A percentile compares a stretch with the other conserved stretches of the same genome.
phyloP scores from a whole-genome alignment of 2,113 vertebrate genomes.

The Calcarius ornatus region DNA sequence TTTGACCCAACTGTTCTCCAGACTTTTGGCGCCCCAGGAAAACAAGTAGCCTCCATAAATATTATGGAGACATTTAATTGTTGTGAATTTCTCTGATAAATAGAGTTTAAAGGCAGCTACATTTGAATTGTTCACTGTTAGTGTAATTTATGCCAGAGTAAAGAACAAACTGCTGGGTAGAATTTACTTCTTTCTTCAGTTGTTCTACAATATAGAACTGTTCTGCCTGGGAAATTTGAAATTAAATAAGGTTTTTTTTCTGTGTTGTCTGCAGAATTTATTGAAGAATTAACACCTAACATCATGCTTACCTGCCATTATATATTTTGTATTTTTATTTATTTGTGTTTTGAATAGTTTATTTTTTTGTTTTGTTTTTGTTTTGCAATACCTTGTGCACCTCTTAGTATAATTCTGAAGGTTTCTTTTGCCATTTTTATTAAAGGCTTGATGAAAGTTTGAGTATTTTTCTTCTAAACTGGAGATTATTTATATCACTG shows the following conservation, averaged over 20 bases:
- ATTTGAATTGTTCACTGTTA: not conserved
- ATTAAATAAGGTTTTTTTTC: not conserved
- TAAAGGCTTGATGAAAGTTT: not conserved
- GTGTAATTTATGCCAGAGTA: not conserved
- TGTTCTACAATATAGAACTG: not conserved
- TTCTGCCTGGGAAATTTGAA: not conserved
- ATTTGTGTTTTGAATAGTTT: not conserved
- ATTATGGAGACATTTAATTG: constrained; percentile 14
- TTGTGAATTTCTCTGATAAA: constrained; percentile 43
- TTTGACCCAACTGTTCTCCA: constrained; percentile 25
- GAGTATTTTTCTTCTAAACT: not conserved
- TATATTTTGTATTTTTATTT: not conserved
- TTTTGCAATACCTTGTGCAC: not conserved
- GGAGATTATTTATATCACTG: not conserved
- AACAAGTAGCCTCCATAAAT: constrained; percentile 54
- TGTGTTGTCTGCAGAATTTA: not conserved
- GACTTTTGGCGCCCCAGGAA: constrained; percentile 29
- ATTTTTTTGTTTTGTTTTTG: no score
- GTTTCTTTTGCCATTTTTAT: not conserved
- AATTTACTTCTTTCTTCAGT: not conserved
- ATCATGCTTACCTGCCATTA: not conserved
- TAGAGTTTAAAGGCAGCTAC: constrained; percentile 2
- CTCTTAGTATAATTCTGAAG: not conserved
- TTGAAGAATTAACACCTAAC: not conserved
- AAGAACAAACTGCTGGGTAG: not conserved